A percentile compares a stretch with the other conserved stretches of the same genome.
Evolutionary conservation across 2,888 invertebrate species (phyloP).

Genomic region (Cloeon dipterum): DNA sequence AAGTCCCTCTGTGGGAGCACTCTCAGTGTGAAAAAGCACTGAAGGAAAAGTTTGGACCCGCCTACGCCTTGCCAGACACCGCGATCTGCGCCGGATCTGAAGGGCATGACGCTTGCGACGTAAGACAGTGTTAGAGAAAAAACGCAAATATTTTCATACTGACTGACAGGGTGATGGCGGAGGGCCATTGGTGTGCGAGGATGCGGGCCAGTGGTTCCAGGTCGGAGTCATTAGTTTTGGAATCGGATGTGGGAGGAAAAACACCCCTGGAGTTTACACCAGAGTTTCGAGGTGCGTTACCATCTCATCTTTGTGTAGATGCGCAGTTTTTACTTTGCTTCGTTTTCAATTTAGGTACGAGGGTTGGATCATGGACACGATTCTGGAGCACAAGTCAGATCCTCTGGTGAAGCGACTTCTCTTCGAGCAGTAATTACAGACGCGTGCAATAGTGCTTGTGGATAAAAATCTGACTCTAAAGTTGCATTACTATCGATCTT

Average conservation of each 20-base stretch:
- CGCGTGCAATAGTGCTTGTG: no score
- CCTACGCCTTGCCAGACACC: slow-evolving; percentile 15
- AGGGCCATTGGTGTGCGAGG: slow-evolving; percentile 18
- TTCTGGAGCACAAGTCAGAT: no score
- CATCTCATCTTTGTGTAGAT: no score
- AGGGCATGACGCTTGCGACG: slow-evolving; percentile 20
- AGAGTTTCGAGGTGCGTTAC: slow-evolving; percentile 13
- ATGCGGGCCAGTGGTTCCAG: slow-evolving; percentile 18
- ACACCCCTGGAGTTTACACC: slow-evolving; percentile 20
- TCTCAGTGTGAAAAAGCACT: slow-evolving; percentile 16
- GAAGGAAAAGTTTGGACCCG: slow-evolving; percentile 16
- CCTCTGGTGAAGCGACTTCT: no score
- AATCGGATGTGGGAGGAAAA: slow-evolving; percentile 15
- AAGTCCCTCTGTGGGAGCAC: slow-evolving; percentile 18
- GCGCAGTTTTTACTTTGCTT: background rate
- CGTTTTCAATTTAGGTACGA: background rate
- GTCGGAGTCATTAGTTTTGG: slow-evolving; percentile 18
- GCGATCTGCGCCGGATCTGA: slow-evolving; percentile 19
- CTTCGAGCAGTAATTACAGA: no score
- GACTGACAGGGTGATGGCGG: slow-evolving; percentile 21
- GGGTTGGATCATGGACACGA: background rate
- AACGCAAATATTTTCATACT: background rate
- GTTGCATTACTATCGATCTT: no score
- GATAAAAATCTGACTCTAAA: no score
- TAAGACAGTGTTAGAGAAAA: slow-evolving; percentile 13